These are phyloP conservation scores for Agrotis puta DNA, from an alignment of 2,888 invertebrate genomes.

Conservation along the genomic window DNA sequence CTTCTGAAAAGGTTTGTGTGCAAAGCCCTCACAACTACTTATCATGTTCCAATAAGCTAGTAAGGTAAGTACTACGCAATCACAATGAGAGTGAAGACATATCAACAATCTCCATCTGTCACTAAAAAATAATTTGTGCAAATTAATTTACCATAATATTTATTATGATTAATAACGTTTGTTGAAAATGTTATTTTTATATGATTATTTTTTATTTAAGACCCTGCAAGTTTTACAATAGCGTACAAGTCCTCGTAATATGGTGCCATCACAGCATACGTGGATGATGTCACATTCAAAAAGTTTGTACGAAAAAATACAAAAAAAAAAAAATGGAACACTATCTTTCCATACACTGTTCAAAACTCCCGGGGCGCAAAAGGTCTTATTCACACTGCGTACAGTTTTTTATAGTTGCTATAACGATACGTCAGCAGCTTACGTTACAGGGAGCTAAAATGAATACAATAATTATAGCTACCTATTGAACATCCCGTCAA, in stretches of 20 bases:
- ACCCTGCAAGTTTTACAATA: too few relatives aligned
- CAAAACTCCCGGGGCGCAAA: background rate
- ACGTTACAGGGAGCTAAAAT: conserved; percentile 12
- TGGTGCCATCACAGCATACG: too few relatives aligned
- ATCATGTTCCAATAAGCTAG: background rate
- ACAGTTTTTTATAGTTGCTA: background rate
- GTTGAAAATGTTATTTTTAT: too few relatives aligned
- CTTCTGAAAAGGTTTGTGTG: too few relatives aligned
- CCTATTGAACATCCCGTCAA: background rate
- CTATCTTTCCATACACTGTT: background rate
- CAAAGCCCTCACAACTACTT: background rate
- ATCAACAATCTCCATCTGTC: background rate
- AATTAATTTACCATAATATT: too few relatives aligned
- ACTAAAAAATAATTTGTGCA: too few relatives aligned
- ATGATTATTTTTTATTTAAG: too few relatives aligned
- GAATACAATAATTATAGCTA: conserved; percentile 18
- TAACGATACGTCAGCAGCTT: conserved; percentile 1
- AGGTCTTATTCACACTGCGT: background rate
- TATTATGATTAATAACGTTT: too few relatives aligned
- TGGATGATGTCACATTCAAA: background rate
- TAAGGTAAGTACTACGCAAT: too few relatives aligned
- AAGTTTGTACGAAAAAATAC: too few relatives aligned
- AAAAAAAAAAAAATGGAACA: too few relatives aligned
- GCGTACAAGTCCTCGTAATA: too few relatives aligned
- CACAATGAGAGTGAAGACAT: background rate